Evolutionary conservation across 2,888 invertebrate species (phyloP).

Genomic region (Cryptocephalus moraei): DNA sequence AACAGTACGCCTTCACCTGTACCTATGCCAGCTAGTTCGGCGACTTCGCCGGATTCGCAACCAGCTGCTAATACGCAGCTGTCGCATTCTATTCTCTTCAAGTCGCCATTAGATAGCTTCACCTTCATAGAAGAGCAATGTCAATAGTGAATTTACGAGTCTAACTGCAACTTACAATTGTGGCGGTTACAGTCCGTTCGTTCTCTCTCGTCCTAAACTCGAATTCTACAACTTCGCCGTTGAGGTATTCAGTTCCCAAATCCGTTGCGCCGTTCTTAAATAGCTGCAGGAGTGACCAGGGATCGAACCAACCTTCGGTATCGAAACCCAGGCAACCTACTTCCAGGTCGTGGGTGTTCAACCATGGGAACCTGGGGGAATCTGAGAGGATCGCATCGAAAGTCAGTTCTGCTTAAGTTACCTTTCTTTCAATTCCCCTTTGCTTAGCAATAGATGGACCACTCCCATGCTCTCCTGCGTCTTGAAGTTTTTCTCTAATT

Average conservation of each 20-base stretch:
- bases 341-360: constrained; percentile 73
- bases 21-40: constrained; percentile 70
- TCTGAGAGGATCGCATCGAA: too few species aligned
- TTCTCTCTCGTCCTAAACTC: constrained; percentile 44
- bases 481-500: constrained; percentile 11
- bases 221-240: constrained; percentile 70
- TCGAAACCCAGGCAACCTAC: constrained; percentile 66
- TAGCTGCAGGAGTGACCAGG: constrained; percentile 69
- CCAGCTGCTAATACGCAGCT: constrained; percentile 77
- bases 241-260: constrained; percentile 64
- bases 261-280: constrained; percentile 63
- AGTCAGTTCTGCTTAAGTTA: too few species aligned
- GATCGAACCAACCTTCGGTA: constrained; percentile 93
- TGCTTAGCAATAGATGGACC: too few species aligned
- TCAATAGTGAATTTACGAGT: too few species aligned
- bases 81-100: constrained; percentile 56
- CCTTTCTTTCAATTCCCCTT: too few species aligned
- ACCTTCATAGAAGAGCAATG: constrained; percentile 9
- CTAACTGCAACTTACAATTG: too few species aligned
- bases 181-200: constrained; percentile 20
- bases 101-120: constrained; percentile 17
- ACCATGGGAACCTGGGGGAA: constrained; percentile 69
- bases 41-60: constrained; percentile 60
- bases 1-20: constrained; percentile 52
- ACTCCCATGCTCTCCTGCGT: too few species aligned